phyloP scores from a whole-genome alignment of 2,797 vertebrate species.

The Melanotaenia parkinsoni region DNA sequence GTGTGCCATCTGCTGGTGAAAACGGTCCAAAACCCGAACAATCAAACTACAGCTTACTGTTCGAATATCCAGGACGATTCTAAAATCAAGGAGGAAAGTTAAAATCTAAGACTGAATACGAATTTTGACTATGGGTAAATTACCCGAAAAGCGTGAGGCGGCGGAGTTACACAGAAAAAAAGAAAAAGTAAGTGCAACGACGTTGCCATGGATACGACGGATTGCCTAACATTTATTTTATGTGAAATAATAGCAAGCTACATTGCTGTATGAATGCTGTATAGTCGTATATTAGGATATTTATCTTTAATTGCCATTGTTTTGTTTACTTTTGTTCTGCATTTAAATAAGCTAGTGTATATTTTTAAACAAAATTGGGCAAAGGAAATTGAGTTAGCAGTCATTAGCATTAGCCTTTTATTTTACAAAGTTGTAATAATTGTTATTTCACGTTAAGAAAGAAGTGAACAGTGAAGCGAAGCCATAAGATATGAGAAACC shows the following conservation, averaged over 20 bases:
- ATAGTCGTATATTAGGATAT: background rate
- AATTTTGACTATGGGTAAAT: background rate
- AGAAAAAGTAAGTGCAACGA: background rate
- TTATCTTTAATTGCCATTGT: background rate
- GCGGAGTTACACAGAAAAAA: background rate
- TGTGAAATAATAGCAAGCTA: background rate
- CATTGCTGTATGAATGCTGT: background rate
- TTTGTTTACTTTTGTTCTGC: background rate
- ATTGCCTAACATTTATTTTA: background rate
- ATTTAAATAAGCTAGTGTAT: background rate
- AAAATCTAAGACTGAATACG: background rate
- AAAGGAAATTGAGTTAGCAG: background rate
- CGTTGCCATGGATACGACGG: background rate
- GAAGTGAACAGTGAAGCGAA: background rate
- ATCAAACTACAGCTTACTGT: background rate
- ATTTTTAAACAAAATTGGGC: background rate
- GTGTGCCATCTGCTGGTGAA: conserved; percentile 64
- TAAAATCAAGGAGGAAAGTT: background rate
- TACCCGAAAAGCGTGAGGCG: no score
- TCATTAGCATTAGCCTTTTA: background rate
- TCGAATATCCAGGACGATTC: no score
- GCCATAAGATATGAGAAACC: background rate
- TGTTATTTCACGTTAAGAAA: background rate
- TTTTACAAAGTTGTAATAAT: background rate
- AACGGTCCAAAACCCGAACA: background rate